These are phyloP conservation scores for Campylorhamphus procurvoides DNA, from an alignment of 2,113 vertebrate genomes.

Conservation along the genomic window DNA sequence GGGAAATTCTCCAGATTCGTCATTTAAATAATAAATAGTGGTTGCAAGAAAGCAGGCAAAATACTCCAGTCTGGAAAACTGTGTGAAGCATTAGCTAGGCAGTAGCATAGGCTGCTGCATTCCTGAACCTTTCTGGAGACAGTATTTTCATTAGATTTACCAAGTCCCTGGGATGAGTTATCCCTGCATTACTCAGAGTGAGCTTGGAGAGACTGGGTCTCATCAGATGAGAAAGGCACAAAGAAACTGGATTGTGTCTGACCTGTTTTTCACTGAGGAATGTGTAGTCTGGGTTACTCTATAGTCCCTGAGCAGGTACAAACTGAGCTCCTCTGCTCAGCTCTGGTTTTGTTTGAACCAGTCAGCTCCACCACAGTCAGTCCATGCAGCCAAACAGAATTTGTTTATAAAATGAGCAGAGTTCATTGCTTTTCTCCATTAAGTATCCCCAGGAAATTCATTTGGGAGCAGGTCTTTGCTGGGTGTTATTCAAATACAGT, in stretches of 20 bases:
- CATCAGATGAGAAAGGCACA: not conserved
- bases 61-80: not conserved
- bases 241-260: not conserved
- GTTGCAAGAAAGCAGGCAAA: not conserved
- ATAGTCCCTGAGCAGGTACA: not conserved
- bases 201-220: not conserved
- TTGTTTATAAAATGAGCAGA: not conserved
- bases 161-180: not conserved
- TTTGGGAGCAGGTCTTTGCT: not conserved
- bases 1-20: slow-evolving; percentile 23
- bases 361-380: not conserved
- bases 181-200: not conserved
- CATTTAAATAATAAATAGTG: slow-evolving; percentile 38
- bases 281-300: not conserved
- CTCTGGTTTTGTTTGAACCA: not conserved
- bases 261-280: not conserved
- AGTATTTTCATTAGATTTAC: not conserved
- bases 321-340: not conserved
- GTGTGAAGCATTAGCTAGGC: not conserved
- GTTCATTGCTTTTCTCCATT: not conserved
- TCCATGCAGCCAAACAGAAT: not conserved
- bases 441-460: not conserved
- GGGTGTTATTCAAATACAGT: not conserved
- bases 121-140: not conserved
- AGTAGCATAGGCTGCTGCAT: not conserved